phyloP scores from a whole-genome alignment of 1,140 invertebrate genomes.

The Hyles vespertilio region DNA sequence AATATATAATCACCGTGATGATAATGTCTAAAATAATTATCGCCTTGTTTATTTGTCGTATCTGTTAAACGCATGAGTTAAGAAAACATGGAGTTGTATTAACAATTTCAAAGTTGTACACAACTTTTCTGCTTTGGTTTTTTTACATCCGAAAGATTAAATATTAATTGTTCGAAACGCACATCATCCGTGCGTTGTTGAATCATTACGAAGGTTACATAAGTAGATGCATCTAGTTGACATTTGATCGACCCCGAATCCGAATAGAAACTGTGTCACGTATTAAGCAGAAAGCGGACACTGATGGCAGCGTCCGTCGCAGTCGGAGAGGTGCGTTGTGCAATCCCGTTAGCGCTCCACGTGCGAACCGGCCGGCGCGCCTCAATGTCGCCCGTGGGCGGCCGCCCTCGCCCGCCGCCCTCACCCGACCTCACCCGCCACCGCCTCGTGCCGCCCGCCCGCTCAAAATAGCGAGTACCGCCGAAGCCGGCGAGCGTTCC shows the following conservation, averaged over 20 bases:
- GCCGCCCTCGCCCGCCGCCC: slow-evolving; percentile 25
- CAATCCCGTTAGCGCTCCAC: slow-evolving; percentile 69
- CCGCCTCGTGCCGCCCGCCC: slow-evolving; percentile 25
- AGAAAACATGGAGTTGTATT: too few relatives aligned
- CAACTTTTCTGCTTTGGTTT: too few relatives aligned
- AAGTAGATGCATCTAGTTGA: slow-evolving; percentile 74
- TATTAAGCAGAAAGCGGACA: slow-evolving; percentile 50
- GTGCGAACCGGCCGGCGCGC: slow-evolving; percentile 59
- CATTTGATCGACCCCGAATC: slow-evolving; percentile 75
- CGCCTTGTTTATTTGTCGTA: too few relatives aligned
- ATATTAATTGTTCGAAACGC: too few relatives aligned
- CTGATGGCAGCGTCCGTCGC: slow-evolving; percentile 36
- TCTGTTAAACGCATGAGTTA: too few relatives aligned
- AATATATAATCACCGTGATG: not conserved
- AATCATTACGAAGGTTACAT: slow-evolving; percentile 65
- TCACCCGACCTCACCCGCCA: slow-evolving; percentile 24
- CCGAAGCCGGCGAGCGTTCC: slow-evolving; percentile 36
- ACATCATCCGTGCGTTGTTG: slow-evolving; percentile 27
- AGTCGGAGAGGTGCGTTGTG: slow-evolving; percentile 57
- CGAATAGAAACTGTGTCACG: slow-evolving; percentile 75
- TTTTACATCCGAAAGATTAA: too few relatives aligned
- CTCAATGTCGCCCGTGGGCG: slow-evolving; percentile 66
- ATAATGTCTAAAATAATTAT: not conserved
- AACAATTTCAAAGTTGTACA: too few relatives aligned
- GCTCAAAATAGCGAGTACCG: slow-evolving; percentile 52